Base-by-base conservation (phyloP, 2,797 vertebrate genomes). In the Australoheros facetus region DNA sequence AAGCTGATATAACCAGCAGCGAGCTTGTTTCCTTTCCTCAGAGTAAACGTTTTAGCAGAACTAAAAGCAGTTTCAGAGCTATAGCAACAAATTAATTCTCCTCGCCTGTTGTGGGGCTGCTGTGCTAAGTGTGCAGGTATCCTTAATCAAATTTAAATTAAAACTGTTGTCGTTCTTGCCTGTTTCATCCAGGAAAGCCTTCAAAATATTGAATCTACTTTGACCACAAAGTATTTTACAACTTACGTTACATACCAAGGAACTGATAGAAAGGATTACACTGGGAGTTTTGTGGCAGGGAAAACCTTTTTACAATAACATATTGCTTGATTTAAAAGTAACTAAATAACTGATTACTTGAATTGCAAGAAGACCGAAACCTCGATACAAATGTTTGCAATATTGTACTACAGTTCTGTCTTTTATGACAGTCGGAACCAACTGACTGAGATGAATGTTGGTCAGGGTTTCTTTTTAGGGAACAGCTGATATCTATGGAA, bases 381-480 rank as follows among this genome's bases (percentile, higher is more conserved):
- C 17, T 51, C 16, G 3, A 19, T 51, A 51, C 48, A 51, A 51
- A 45, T 16, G 42, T 51, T 51, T 51, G 17, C 16, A 51, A 8
- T 7, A 51, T 51, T 1, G 6, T 48, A 7, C 16, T 17, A 6
- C 45, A 48, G 5, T 17, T 45, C 13, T 4, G 17, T 17, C 45
- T 7, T 17, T 16, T 16, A 2, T n/a, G 42, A 66, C 17, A 48
- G 23, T 48, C 1, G 1, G 26, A 23, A 66, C 62, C 39, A 4
- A 4, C 42, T 8, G 62, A 30, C 23, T 48, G 26, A 69, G 64
- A 30, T 51, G 3, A 51, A 30, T 58, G n/a, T 51, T 39, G 87
- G 84, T 81, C 58, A 64, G 72, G 28, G 39, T 56, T 75, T 64
- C 26, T 75, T 73, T 37, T 81, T 59, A 32, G 54, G 11, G 51